Evolutionary conservation across 2,113 vertebrate genomes (phyloP).

Genomic region (Glaucidium brasilianum): DNA sequence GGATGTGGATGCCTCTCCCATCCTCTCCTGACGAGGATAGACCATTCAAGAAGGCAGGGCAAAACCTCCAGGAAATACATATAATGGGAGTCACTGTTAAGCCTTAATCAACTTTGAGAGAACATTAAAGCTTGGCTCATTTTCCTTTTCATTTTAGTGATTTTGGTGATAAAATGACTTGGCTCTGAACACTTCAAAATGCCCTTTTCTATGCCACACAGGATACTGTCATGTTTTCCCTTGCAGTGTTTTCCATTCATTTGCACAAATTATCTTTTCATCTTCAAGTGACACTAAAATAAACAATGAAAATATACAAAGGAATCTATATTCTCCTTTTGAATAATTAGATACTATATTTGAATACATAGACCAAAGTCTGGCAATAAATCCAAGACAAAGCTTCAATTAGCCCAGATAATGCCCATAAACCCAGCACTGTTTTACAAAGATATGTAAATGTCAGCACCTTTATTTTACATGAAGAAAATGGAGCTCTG

Average conservation of each 20-base stretch:
- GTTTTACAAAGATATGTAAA: neutral
- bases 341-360: slow-evolving; percentile 17
- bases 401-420: neutral
- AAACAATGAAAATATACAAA: slow-evolving; percentile 13
- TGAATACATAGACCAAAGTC: neutral
- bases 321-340: neutral
- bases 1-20: slow-evolving; percentile 59
- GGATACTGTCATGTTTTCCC: neutral
- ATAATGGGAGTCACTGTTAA: slow-evolving; percentile 1
- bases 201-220: neutral
- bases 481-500: neutral
- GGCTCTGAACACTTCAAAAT: neutral
- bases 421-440: neutral
- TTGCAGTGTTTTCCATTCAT: neutral
- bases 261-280: slow-evolving; percentile 1
- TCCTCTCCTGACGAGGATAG: neutral
- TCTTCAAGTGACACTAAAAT: neutral
- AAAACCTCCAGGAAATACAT: slow-evolving; percentile 52
- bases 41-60: neutral
- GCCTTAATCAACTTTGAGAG: neutral
- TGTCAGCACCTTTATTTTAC: slow-evolving; percentile 42
- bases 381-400: slow-evolving; percentile 31
- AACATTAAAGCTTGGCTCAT: neutral
- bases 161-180: slow-evolving; percentile 5
- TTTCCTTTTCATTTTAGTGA: slow-evolving; percentile 9